Conservation (phyloP, 1,140 invertebrate species). For the Bicyclus anynana region DNA sequence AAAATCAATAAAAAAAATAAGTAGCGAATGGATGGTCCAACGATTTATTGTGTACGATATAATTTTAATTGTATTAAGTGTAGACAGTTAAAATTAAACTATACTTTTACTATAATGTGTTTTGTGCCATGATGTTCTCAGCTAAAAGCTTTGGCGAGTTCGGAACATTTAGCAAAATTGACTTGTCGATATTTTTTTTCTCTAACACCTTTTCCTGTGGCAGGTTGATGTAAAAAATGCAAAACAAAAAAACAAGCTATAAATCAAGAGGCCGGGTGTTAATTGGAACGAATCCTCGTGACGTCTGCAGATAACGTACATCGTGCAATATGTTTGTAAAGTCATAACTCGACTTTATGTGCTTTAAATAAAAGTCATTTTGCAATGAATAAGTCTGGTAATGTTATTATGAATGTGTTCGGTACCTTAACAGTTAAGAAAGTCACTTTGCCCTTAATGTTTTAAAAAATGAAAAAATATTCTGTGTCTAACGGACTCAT, state of each 20-base stretch:
- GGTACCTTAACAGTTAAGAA: neutral
- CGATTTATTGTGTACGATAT: too few species aligned
- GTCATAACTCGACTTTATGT: neutral
- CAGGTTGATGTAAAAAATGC: slow-evolving; percentile 27
- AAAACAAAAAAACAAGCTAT: slow-evolving; percentile 45
- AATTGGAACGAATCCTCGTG: slow-evolving; percentile 62
- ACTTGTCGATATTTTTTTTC: slow-evolving; percentile 24
- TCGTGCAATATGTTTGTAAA: neutral
- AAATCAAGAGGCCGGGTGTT: slow-evolving; percentile 57
- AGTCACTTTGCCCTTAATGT: neutral
- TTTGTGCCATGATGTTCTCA: too few species aligned
- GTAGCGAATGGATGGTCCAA: too few species aligned
- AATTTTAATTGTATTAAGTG: too few species aligned
- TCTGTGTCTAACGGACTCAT: too few species aligned
- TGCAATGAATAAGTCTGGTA: neutral
- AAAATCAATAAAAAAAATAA: too few species aligned
- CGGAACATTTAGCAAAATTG: slow-evolving; percentile 6
- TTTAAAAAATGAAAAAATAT: neutral
- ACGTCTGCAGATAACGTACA: slow-evolving; percentile 43
- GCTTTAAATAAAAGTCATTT: neutral
- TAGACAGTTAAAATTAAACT: too few species aligned
- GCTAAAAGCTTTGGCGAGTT: too few species aligned
- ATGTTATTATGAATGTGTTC: neutral
- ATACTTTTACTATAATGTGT: too few species aligned
- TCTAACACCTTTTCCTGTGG: slow-evolving; percentile 38